These are phyloP conservation scores for Iguana delicatissima DNA, from an alignment of 2,797 vertebrate species.

Conservation along the genomic window DNA sequence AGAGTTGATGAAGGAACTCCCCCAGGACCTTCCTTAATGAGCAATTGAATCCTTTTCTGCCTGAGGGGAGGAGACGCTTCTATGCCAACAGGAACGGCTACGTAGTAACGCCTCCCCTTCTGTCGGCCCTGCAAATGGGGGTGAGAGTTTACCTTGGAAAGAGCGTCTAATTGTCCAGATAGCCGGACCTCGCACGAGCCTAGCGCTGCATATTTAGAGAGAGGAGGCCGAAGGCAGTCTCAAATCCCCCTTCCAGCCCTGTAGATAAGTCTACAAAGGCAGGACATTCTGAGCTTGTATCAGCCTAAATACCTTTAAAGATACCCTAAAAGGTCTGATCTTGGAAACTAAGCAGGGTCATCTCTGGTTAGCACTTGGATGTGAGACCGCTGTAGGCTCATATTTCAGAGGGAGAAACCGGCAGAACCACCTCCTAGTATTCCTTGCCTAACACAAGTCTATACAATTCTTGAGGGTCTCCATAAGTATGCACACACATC, in stretches of 20 bases:
- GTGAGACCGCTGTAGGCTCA: too few species aligned
- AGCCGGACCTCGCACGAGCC: conserved; percentile 75
- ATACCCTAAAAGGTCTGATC: too few species aligned
- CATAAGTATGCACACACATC: too few species aligned
- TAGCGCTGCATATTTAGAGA: conserved; percentile 72
- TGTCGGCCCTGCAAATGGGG: conserved; percentile 77
- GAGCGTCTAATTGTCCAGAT: conserved; percentile 73
- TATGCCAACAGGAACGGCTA: conserved; percentile 78
- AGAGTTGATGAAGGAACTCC: conserved; percentile 68
- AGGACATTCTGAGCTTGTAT: not conserved
- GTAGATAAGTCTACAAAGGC: conserved; percentile 58
- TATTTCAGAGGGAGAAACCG: too few species aligned
- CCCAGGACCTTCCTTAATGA: conserved; percentile 80
- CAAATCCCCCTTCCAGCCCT: conserved; percentile 38
- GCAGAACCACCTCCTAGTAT: too few species aligned
- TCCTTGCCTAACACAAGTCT: too few species aligned
- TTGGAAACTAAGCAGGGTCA: too few species aligned
- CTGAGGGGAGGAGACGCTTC: conserved; percentile 68
- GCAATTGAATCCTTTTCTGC: conserved; percentile 68
- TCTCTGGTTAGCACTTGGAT: too few species aligned
- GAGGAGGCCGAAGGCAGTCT: conserved; percentile 77
- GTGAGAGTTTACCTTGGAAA: conserved; percentile 81
- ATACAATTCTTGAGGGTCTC: too few species aligned
- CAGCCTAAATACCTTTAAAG: too few species aligned
- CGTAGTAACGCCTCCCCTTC: conserved; percentile 82